phyloP scores from a whole-genome alignment of 2,797 vertebrate species.

The Geotrypetes seraphini region DNA sequence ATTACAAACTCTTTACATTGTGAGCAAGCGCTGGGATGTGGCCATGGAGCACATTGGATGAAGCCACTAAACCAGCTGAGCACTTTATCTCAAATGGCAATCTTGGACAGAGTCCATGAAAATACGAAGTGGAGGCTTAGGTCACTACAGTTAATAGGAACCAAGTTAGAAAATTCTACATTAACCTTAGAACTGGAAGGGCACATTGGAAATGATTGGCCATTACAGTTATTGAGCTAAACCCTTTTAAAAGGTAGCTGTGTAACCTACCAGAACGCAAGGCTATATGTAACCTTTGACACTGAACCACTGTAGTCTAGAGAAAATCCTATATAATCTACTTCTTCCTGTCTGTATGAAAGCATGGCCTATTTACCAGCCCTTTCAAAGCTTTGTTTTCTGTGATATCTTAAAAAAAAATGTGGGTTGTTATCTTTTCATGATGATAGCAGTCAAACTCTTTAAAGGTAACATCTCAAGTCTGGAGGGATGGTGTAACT shows the following conservation, averaged over 20 bases:
- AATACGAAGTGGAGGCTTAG: constrained; percentile 12
- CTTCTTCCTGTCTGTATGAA: too few species aligned
- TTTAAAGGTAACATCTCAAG: too few species aligned
- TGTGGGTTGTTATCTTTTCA: too few species aligned
- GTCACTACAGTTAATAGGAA: constrained; percentile 1
- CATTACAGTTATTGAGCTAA: neutral
- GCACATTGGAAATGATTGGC: neutral
- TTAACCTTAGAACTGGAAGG: neutral
- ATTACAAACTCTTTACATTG: too few species aligned
- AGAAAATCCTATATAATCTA: too few species aligned
- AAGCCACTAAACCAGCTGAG: constrained; percentile 12
- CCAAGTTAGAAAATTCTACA: neutral
- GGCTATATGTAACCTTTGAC: constrained; percentile 1
- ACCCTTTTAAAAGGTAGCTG: neutral
- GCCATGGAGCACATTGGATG: constrained; percentile 17
- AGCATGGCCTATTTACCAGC: too few species aligned
- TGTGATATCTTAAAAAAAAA: too few species aligned
- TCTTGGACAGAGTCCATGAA: constrained; percentile 9
- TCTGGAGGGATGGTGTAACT: too few species aligned
- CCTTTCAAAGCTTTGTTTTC: too few species aligned
- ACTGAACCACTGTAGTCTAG: neutral
- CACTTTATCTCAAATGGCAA: too few species aligned
- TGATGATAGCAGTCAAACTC: too few species aligned
- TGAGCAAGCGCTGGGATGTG: constrained; percentile 8
- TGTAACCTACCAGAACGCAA: neutral